These are phyloP conservation scores for Lycia hirtaria DNA, from an alignment of 2,888 invertebrate species.

Conservation along the genomic window DNA sequence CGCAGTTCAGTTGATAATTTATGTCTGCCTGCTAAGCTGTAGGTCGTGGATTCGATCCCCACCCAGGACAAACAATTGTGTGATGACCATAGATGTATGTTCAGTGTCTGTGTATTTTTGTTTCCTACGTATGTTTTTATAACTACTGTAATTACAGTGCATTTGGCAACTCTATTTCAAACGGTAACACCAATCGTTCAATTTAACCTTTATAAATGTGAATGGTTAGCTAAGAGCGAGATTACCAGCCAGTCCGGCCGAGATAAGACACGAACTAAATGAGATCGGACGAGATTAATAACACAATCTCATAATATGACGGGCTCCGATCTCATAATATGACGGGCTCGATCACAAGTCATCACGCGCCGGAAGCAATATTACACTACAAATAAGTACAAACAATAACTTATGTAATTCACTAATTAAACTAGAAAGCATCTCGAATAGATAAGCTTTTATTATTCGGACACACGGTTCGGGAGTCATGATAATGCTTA, in stretches of 20 bases:
- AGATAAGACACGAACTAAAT: constrained; percentile 34
- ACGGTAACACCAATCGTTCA: neutral
- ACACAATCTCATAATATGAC: constrained; percentile 19
- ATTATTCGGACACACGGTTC: constrained; percentile 18
- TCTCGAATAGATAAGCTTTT: constrained; percentile 42
- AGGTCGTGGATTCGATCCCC: too few species aligned
- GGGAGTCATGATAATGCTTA: constrained; percentile 65
- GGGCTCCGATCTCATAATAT: too few species aligned
- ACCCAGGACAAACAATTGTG: too few species aligned
- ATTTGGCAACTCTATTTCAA: neutral
- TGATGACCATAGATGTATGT: too few species aligned
- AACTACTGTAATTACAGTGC: too few species aligned
- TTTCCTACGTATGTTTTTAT: too few species aligned
- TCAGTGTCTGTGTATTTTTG: too few species aligned
- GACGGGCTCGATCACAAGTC: constrained; percentile 29
- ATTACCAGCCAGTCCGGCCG: constrained; percentile 20
- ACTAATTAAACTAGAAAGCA: constrained; percentile 70
- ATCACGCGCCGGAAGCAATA: constrained; percentile 27
- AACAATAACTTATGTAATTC: constrained; percentile 53
- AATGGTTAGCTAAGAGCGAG: constrained; percentile 31
- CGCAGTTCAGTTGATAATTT: too few species aligned
- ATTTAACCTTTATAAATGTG: constrained; percentile 13
- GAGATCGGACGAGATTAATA: constrained; percentile 32
- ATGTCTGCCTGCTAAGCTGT: too few species aligned
- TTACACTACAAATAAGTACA: constrained; percentile 27